phyloP scores from a whole-genome alignment of 2,888 invertebrate species.

The Holacanthella duospinosa region DNA sequence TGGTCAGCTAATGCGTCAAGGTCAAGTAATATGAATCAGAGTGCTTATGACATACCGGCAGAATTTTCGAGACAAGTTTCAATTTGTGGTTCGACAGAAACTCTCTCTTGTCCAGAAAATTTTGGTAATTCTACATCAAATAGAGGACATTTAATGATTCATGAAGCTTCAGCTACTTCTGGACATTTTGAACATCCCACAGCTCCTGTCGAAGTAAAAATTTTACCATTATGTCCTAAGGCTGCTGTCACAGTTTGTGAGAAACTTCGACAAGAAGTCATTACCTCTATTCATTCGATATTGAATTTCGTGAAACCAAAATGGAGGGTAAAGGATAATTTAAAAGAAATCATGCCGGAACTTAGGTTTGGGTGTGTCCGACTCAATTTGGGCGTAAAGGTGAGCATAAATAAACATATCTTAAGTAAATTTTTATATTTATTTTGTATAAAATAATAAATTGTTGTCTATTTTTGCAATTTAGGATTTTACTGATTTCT shows the following conservation, averaged over 20 bases:
- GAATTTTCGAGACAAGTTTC: constrained; percentile 17
- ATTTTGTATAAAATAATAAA: constrained; percentile 1
- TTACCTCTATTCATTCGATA: constrained; percentile 65
- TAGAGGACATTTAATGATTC: not conserved
- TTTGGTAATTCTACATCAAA: constrained; percentile 20
- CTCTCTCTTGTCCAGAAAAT: constrained; percentile 37
- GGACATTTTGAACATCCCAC: not conserved
- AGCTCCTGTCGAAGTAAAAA: constrained; percentile 43
- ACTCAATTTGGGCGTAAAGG: constrained; percentile 33
- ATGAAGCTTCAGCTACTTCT: not conserved
- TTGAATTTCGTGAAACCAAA: constrained; percentile 62
- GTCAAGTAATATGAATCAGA: not conserved
- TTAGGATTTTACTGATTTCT: constrained; percentile 81
- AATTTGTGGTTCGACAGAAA: constrained; percentile 21
- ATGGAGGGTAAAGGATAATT: constrained; percentile 69
- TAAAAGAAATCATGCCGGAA: constrained; percentile 49
- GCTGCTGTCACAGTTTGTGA: constrained; percentile 66
- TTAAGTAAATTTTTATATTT: too few relatives aligned
- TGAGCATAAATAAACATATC: too few relatives aligned
- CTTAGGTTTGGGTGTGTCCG: constrained; percentile 28
- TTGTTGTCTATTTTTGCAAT: too few relatives aligned
- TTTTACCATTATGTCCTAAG: constrained; percentile 60
- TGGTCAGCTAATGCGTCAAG: not conserved
- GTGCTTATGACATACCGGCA: constrained; percentile 23
- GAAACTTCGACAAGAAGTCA: constrained; percentile 66